Conservation (phyloP, 2,113 vertebrate genomes). For the Erythrolamprus reginae region DNA sequence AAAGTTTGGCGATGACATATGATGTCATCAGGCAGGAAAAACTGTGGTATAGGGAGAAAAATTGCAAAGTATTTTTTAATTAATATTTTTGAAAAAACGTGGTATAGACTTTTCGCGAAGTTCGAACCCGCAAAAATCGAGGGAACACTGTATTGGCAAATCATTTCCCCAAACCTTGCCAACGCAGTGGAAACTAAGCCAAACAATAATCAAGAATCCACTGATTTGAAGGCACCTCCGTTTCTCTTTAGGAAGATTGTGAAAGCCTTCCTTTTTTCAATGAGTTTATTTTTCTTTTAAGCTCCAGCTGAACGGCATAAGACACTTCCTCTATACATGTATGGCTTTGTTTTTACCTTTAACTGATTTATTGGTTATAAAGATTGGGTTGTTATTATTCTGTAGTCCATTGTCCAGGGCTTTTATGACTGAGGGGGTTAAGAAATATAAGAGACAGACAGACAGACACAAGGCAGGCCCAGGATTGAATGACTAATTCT, state of each 20-base stretch:
- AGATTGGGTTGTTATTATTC: not conserved
- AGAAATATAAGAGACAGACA: not conserved
- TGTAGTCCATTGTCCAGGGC: not conserved
- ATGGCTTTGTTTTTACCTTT: not conserved
- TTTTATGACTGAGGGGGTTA: not conserved
- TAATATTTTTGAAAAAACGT: too few species aligned
- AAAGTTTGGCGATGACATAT: too few species aligned
- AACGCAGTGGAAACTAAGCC: not conserved
- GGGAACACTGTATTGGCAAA: too few species aligned
- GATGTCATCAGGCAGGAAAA: too few species aligned
- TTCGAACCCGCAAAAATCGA: too few species aligned
- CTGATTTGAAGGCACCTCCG: not conserved
- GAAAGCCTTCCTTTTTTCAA: not conserved
- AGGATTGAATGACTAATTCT: not conserved
- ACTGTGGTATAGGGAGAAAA: too few species aligned
- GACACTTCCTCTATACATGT: not conserved
- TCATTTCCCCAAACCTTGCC: not conserved
- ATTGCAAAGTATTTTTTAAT: too few species aligned
- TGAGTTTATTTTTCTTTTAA: not conserved
- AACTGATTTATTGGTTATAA: not conserved
- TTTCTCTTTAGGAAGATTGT: not conserved
- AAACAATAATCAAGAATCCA: not conserved
- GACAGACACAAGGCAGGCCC: not conserved
- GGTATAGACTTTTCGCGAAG: too few species aligned
- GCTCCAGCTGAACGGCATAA: not conserved